Evolutionary conservation across 2,888 invertebrate genomes (phyloP).

Genomic region (Busseola fusca): DNA sequence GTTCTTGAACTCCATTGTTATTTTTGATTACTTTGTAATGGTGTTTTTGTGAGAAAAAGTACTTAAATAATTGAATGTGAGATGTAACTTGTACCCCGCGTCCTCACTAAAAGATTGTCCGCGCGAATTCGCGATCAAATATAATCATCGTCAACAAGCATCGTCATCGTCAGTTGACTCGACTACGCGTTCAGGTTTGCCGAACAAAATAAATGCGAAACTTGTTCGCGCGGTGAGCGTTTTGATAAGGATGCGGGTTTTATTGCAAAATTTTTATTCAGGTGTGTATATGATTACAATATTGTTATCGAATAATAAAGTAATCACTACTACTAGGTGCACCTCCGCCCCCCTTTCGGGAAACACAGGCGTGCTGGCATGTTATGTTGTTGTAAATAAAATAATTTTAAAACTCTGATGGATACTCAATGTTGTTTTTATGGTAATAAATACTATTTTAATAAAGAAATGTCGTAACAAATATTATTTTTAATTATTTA

Average conservation of each 20-base stretch:
- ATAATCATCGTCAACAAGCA: too few species aligned
- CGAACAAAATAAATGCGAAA: neutral
- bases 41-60: neutral
- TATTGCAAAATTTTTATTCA: neutral
- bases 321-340: too few species aligned
- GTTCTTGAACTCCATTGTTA: neutral
- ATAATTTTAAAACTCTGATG: neutral
- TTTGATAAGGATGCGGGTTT: neutral
- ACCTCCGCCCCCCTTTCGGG: neutral
- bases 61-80: neutral
- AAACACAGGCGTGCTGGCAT: neutral
- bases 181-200: neutral
- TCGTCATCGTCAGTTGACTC: too few species aligned
- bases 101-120: neutral
- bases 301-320: neutral
- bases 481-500: neutral
- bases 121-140: neutral
- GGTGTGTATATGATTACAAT: constrained; percentile 7
- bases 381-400: neutral
- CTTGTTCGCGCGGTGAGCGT: neutral
- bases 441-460: neutral
- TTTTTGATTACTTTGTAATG: neutral
- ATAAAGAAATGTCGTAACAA: constrained; percentile 5
- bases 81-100: neutral
- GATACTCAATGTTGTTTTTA: neutral